These are phyloP conservation scores for Rhea pennata DNA, from an alignment of 2,113 vertebrate genomes.

Conservation along the genomic window DNA sequence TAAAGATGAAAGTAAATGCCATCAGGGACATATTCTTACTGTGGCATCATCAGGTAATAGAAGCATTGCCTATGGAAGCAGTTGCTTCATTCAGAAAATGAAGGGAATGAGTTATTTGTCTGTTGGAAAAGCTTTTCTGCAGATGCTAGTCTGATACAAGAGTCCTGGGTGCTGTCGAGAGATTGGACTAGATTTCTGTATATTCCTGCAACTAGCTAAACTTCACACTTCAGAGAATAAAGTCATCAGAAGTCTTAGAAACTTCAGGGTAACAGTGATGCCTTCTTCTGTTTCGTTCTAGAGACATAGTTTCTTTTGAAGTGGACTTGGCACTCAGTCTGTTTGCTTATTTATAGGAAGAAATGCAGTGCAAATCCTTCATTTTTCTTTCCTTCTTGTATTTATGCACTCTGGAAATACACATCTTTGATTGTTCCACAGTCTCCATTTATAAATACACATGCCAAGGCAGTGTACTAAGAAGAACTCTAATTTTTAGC, in stretches of 20 bases:
- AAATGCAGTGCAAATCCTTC: neutral
- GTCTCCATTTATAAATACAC: neutral
- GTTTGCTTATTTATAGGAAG: neutral
- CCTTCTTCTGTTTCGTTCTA: neutral
- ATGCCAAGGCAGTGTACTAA: neutral
- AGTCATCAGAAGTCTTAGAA: neutral
- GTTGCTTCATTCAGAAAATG: neutral
- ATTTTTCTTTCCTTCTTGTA: neutral
- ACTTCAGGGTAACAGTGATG: neutral
- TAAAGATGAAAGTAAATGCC: neutral
- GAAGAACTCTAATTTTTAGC: neutral
- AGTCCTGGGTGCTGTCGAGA: neutral
- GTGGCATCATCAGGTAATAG: neutral
- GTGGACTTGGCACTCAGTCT: neutral
- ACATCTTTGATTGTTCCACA: rapidly evolving
- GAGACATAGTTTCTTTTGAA: neutral
- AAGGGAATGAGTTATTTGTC: neutral
- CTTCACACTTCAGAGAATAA: neutral
- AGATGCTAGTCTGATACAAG: neutral
- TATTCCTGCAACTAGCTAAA: neutral
- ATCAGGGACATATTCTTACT: neutral
- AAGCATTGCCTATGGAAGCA: neutral
- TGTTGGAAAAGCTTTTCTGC: neutral
- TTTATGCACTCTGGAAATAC: neutral
- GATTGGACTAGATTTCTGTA: neutral